Conservation (phyloP, 1,140 invertebrate species). For the Leptoteleia sp. region DNA sequence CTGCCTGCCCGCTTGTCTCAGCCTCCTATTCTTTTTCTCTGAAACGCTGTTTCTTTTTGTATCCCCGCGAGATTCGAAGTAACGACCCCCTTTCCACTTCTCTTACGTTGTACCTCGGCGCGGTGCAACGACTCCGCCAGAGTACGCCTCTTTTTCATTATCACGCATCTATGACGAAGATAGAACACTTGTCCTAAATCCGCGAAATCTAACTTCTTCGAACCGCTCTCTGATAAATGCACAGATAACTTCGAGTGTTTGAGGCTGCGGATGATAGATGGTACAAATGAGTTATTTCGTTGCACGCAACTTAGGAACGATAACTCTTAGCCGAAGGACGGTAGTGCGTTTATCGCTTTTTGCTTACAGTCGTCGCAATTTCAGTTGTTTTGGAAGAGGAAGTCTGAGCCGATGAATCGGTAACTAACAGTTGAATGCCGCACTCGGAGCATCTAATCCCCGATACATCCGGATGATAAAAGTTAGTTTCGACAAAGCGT, state of each 20-base stretch:
- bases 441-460: conserved; percentile 37
- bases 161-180: conserved; percentile 51
- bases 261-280: conserved; percentile 9
- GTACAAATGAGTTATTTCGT: conserved; percentile 6
- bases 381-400: too few relatives aligned
- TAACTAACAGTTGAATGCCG: too few relatives aligned
- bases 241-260: conserved; percentile 4
- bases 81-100: conserved; percentile 54
- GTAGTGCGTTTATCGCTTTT: too few relatives aligned
- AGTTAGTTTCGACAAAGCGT: conserved; percentile 67
- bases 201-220: conserved; percentile 11
- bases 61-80: conserved; percentile 64
- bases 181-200: conserved; percentile 42
- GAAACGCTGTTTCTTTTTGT: conserved; percentile 63
- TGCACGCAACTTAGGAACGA: not conserved
- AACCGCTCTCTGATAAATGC: conserved; percentile 7
- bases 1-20: conserved; percentile 44
- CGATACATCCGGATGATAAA: conserved; percentile 63
- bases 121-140: conserved; percentile 43
- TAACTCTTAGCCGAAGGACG: too few relatives aligned
- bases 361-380: too few relatives aligned
- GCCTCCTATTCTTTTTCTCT: conserved; percentile 60
- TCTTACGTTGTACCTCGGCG: conserved; percentile 44
- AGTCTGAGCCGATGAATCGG: too few relatives aligned
- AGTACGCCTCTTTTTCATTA: conserved; percentile 49